These are phyloP conservation scores for Mobula hypostoma DNA, from an alignment of 2,113 vertebrate genomes.

Conservation along the genomic window DNA sequence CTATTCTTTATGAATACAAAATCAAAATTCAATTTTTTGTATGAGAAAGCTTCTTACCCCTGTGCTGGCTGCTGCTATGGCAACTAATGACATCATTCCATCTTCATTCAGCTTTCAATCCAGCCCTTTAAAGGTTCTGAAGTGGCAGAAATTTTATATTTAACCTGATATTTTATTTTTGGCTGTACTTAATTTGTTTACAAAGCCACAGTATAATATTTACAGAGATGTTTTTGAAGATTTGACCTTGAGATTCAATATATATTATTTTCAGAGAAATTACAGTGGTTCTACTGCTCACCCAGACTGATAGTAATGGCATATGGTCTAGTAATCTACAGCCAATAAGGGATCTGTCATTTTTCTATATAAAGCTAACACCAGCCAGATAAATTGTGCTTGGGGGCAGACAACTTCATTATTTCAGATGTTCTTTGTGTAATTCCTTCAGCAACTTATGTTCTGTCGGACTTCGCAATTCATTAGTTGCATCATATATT, in stretches of 20 bases:
- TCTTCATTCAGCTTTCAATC: conserved; percentile 49
- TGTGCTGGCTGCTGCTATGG: conserved; percentile 58
- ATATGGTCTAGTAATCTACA: conserved; percentile 68
- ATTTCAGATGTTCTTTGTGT: background rate
- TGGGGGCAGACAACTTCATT: background rate
- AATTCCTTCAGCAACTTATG: background rate
- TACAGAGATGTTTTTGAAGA: conserved; percentile 52
- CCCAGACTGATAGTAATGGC: conserved; percentile 68
- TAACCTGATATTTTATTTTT: conserved; percentile 25
- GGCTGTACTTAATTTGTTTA: conserved; percentile 42
- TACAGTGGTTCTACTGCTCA: conserved; percentile 68
- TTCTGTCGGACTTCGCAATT: background rate
- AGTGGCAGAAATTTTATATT: conserved; percentile 34
- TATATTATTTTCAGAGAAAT: conserved; percentile 49
- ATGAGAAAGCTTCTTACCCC: conserved; percentile 48
- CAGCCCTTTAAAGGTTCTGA: conserved; percentile 39
- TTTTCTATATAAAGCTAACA: background rate
- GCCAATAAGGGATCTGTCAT: conserved; percentile 66
- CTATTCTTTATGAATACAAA: conserved; percentile 52
- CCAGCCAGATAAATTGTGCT: conserved; percentile 3
- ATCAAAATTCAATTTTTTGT: conserved; percentile 39
- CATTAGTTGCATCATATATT: background rate
- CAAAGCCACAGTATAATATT: conserved; percentile 52
- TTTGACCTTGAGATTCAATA: conserved; percentile 54
- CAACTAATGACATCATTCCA: conserved; percentile 61